phyloP scores from a whole-genome alignment of 2,113 vertebrate genomes.

The Sceloporus tristichus region DNA sequence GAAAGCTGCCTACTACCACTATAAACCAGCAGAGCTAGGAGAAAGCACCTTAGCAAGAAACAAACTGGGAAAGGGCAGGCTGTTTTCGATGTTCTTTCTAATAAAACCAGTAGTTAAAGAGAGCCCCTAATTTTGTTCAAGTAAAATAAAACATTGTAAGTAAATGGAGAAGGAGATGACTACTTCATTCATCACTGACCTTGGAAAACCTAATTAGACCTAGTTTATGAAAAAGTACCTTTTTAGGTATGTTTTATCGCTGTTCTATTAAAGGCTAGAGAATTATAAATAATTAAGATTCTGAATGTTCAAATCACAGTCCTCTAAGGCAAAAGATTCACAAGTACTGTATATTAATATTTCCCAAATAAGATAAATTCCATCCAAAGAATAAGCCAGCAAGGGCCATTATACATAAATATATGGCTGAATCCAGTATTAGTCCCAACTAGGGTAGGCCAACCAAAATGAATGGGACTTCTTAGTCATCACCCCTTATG shows the following conservation, averaged over 20 bases:
- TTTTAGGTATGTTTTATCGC: neutral
- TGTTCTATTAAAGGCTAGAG: neutral
- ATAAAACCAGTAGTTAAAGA: neutral
- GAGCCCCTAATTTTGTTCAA: neutral
- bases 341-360: neutral
- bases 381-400: neutral
- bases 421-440: too few relatives aligned
- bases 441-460: too few relatives aligned
- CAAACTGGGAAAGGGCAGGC: neutral
- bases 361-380: neutral
- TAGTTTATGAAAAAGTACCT: neutral
- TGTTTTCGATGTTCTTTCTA: neutral
- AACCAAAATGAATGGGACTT: too few relatives aligned
- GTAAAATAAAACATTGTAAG: neutral
- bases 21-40: neutral
- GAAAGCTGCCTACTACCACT: neutral
- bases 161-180: too few relatives aligned
- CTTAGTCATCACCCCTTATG: too few relatives aligned
- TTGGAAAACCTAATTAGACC: neutral
- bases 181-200: neutral
- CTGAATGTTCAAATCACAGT: neutral
- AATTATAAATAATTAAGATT: neutral
- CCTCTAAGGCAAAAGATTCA: neutral
- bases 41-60: neutral
- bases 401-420: neutral